Conservation (phyloP, 2,888 invertebrate genomes). For the Caenorhabditis afra region DNA sequence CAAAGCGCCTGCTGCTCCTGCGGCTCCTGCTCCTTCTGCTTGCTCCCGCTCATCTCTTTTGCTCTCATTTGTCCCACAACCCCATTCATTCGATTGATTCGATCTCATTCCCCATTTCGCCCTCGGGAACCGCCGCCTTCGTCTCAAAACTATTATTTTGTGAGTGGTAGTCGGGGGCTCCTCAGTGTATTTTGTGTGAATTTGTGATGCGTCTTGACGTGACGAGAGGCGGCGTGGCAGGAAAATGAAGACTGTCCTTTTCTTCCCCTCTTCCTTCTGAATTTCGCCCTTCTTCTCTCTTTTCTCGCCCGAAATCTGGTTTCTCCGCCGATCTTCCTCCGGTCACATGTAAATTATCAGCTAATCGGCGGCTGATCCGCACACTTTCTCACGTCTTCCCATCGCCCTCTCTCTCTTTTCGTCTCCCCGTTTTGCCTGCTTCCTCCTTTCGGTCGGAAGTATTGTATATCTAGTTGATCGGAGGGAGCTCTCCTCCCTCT, state of each 20-base stretch:
- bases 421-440: not conserved
- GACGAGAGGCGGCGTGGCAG: slow-evolving; percentile 22
- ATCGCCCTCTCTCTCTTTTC: not conserved
- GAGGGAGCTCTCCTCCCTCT: slow-evolving; percentile 34
- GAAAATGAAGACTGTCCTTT: not conserved
- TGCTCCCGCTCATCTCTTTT: not conserved
- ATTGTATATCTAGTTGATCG: slow-evolving; percentile 28
- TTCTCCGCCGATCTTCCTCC: slow-evolving; percentile 28
- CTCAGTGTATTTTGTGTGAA: slow-evolving; percentile 39
- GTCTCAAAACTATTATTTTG: slow-evolving; percentile 6
- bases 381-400: slow-evolving; percentile 22
- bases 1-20: slow-evolving; percentile 16
- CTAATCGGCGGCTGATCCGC: slow-evolving; percentile 44
- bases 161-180: not conserved
- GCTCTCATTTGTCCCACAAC: not conserved
- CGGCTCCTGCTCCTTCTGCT: not conserved
- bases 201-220: slow-evolving; percentile 46
- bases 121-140: no score
- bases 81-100: not conserved
- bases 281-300: slow-evolving; percentile 3
- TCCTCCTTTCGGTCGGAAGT: slow-evolving; percentile 3
- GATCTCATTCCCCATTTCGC: not conserved
- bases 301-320: slow-evolving; percentile 32
- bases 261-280: slow-evolving; percentile 3
- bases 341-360: slow-evolving; percentile 52